These are phyloP conservation scores for Nasonia vitripennis DNA, from an alignment of 1,140 invertebrate genomes.

Conservation along the genomic window DNA sequence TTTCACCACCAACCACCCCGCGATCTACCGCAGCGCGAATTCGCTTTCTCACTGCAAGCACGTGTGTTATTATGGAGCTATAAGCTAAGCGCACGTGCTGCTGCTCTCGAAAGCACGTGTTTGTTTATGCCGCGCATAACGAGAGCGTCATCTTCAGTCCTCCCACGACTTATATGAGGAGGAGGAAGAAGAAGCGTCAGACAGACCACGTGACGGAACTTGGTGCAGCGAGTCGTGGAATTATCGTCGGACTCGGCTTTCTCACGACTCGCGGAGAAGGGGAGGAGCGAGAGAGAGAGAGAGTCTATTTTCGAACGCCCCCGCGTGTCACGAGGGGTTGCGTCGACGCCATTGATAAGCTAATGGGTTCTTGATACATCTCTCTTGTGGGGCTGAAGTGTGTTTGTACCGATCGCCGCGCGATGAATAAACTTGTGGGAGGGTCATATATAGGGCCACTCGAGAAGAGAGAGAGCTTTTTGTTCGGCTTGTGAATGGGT, in stretches of 20 bases:
- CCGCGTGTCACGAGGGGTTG: conserved; percentile 54
- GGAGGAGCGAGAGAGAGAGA: conserved; percentile 9
- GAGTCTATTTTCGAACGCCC: conserved; percentile 66
- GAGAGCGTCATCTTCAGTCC: neutral
- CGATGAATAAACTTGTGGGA: conserved; percentile 11
- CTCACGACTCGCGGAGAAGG: conserved; percentile 46
- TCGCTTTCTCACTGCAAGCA: neutral
- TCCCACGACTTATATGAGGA: neutral
- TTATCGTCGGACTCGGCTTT: conserved; percentile 40
- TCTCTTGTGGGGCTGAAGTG: neutral
- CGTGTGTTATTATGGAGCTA: neutral
- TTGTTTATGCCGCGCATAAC: conserved; percentile 25
- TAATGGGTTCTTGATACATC: conserved; percentile 65
- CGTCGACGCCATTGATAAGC: conserved; percentile 65
- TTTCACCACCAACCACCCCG: neutral
- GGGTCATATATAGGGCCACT: neutral
- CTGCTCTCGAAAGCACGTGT: neutral
- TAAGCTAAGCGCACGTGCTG: neutral
- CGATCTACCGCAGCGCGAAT: neutral
- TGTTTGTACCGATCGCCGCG: neutral
- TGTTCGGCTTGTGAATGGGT: neutral
- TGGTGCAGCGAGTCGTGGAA: conserved; percentile 8
- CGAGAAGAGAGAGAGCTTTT: neutral
- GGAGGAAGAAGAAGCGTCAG: conserved; percentile 26
- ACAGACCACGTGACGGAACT: conserved; percentile 49